Base-by-base conservation (phyloP, 2,113 vertebrate genomes). In the Psammodynastes pulverulentus region DNA sequence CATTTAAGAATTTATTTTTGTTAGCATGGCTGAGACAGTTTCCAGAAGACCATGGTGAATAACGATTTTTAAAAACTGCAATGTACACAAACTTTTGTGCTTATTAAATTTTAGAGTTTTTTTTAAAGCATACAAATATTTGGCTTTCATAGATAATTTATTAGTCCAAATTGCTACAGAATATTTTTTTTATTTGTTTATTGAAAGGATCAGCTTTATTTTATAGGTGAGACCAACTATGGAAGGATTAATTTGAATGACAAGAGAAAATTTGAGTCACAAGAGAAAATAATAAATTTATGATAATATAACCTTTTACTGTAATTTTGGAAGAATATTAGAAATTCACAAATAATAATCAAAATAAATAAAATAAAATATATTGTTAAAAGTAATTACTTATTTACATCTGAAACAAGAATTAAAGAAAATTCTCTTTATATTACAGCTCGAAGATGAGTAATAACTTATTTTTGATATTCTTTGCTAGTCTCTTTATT, bases 21-120 rank as follows among this genome's bases (percentile, higher is more conserved):
- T 90, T 72, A 91, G 19, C 10, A 34, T 53, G 85, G 5, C 48
- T n/a, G 9, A 43, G 85, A 54, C 92, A 90, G 84, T 1, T 0
- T 92, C 85, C n/a, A 46, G 79, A 84, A 92, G 84, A 19, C 93
- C 90, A 72, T 90, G 54, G 9, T 62, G 67, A 84, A 89, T 49
- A 86, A 93, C 85, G 79, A 58, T 87, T 84, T 48, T 26, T 72
- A 89, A 58, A 53, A 94, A 34, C 2, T 87, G 39, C 90, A 34
- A 21, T 19, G 87, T 46, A 23, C 48, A 86, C 48, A 72, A 34
- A 91, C 12, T 87, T 93, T 93, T 54, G 90, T 93, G 45, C 49
- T 21, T 87, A 43, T 45, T 72, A 67, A 56, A 86, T 5, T 24
- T 2, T 12, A 91, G 10, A 10, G 72, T 43, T 39, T 72, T 72